phyloP scores from a whole-genome alignment of 2,797 vertebrate species.

The Tamandua tetradactyla region DNA sequence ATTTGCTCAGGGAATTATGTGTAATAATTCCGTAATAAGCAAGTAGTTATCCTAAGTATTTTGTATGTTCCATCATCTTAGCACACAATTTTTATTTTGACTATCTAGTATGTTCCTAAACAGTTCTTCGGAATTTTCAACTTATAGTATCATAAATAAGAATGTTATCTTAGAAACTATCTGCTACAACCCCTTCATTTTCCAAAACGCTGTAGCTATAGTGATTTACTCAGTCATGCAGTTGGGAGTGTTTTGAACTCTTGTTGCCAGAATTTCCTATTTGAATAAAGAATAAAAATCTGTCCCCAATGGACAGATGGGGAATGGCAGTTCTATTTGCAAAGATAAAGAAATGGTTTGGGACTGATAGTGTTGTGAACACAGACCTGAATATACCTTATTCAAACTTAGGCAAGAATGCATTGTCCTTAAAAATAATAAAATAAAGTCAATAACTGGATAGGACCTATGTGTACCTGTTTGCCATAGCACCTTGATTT shows the following conservation, averaged over 20 bases:
- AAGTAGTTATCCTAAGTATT: slow-evolving; percentile 44
- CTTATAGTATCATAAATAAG: slow-evolving; percentile 22
- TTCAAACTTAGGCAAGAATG: background rate
- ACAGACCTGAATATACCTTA: background rate
- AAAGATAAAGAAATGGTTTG: background rate
- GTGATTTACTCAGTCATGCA: slow-evolving; percentile 20
- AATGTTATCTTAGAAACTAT: slow-evolving; percentile 9
- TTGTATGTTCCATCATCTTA: slow-evolving; percentile 36
- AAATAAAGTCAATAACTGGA: background rate
- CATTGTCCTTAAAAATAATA: background rate
- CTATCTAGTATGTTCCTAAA: slow-evolving; percentile 29
- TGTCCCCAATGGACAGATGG: background rate
- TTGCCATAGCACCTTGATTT: slow-evolving; percentile 1
- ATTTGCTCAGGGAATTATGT: slow-evolving; percentile 10
- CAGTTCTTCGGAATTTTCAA: slow-evolving; percentile 12
- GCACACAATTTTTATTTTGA: slow-evolving; percentile 54
- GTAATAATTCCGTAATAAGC: slow-evolving; percentile 42
- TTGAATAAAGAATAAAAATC: slow-evolving; percentile 11
- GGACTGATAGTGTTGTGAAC: background rate
- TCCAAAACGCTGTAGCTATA: slow-evolving; percentile 47
- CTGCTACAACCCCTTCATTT: background rate
- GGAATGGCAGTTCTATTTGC: background rate
- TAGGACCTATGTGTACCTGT: background rate
- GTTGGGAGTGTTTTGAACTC: slow-evolving; percentile 39
- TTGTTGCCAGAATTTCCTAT: background rate